Evolutionary conservation across 2,888 invertebrate genomes (phyloP).

Genomic region (Tetanocera ferruginea): DNA sequence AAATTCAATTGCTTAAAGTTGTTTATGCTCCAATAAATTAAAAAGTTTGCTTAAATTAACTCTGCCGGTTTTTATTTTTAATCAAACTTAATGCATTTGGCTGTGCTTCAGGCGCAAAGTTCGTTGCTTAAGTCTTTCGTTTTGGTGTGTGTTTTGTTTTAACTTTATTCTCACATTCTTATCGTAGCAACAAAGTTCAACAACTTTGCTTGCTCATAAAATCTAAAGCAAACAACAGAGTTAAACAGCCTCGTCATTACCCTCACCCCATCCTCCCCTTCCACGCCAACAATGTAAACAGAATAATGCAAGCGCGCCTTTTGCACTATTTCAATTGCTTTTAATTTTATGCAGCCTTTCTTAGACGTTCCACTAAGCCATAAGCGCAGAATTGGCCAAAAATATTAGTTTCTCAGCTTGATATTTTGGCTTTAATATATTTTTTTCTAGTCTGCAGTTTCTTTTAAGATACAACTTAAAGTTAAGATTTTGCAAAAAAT

Average conservation of each 20-base stretch:
- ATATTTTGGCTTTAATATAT: too few species aligned
- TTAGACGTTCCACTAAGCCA: background rate
- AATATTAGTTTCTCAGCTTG: too few species aligned
- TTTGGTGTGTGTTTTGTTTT: background rate
- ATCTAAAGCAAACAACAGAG: background rate
- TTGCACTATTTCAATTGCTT: background rate
- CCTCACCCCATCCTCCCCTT: background rate
- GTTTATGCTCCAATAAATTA: slow-evolving; percentile 9
- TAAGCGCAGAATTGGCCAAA: too few species aligned
- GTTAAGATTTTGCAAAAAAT: too few species aligned
- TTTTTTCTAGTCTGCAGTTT: too few species aligned
- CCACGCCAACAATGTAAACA: background rate
- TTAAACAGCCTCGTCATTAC: background rate
- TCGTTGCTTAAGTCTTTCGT: slow-evolving; percentile 31
- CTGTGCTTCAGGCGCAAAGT: background rate
- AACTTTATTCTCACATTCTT: slow-evolving; percentile 5
- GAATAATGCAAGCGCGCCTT: background rate
- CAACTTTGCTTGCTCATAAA: background rate
- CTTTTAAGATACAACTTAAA: too few species aligned
- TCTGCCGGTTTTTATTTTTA: background rate
- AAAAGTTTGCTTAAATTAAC: background rate
- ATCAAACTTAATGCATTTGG: background rate
- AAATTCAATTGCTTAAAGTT: slow-evolving; percentile 15
- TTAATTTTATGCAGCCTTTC: slow-evolving; percentile 2
- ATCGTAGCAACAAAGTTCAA: background rate